A percentile compares a stretch with the other conserved stretches of the same genome.
Conservation (phyloP, 2,797 vertebrate genomes). For the Periophthalmus magnuspinnatus region DNA sequence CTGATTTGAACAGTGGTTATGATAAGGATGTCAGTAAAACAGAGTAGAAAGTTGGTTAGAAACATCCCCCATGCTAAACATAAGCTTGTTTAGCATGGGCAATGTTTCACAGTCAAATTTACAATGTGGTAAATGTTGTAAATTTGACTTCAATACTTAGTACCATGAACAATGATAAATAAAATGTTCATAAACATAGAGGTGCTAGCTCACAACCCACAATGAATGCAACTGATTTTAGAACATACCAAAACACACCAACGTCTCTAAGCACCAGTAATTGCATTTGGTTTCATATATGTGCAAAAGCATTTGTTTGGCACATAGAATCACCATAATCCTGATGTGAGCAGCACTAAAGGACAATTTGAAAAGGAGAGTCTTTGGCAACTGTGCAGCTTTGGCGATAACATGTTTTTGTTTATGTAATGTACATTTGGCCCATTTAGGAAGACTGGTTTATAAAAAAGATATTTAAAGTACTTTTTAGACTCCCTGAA, state of each 20-base stretch:
- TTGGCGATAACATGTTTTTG: constrained; percentile 37
- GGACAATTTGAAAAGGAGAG: constrained; percentile 11
- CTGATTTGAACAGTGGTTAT: not conserved
- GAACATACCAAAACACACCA: too few relatives aligned
- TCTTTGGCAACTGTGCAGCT: constrained; percentile 60
- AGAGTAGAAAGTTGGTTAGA: not conserved
- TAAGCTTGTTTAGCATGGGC: too few relatives aligned
- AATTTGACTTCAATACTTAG: constrained; percentile 14
- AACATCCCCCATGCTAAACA: constrained; percentile 11
- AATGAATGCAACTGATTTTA: too few relatives aligned
- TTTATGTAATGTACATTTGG: constrained; percentile 14
- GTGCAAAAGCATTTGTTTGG: constrained; percentile 25
- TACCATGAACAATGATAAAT: constrained; percentile 34
- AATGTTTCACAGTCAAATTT: constrained; percentile 2
- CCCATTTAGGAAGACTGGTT: constrained; percentile 28
- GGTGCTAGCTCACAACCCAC: too few relatives aligned
- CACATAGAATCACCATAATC: constrained; percentile 17
- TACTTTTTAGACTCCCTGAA: constrained; percentile 31
- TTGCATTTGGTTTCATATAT: not conserved
- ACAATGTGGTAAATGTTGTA: not conserved
- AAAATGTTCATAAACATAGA: too few relatives aligned
- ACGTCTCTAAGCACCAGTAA: not conserved
- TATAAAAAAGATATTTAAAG: constrained; percentile 8
- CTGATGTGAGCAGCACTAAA: constrained; percentile 6
- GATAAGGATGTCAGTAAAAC: constrained; percentile 9